These are phyloP conservation scores for Hoplostethus atlanticus DNA, from an alignment of 2,797 vertebrate genomes.

Conservation along the genomic window DNA sequence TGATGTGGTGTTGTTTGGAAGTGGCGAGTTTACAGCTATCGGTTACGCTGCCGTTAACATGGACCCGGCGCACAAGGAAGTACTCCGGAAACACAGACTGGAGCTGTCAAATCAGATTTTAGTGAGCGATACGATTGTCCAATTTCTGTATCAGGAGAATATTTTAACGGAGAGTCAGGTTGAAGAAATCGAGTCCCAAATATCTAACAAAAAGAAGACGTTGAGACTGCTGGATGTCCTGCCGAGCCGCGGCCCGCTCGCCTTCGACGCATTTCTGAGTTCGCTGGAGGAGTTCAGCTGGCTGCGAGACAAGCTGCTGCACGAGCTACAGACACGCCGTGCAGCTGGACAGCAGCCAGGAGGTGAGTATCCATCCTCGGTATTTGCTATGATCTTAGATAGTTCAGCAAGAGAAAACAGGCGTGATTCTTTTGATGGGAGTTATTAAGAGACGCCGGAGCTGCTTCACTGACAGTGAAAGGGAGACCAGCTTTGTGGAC, in stretches of 20 bases:
- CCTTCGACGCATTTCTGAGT: slow-evolving; percentile 87
- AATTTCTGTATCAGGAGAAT: slow-evolving; percentile 92
- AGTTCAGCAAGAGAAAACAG: no score
- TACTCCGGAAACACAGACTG: slow-evolving; percentile 87
- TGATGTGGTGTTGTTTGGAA: fast-evolving
- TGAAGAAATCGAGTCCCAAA: slow-evolving; percentile 88
- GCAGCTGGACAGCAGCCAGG: background rate
- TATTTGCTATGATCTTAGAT: no score
- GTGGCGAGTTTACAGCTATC: fast-evolving
- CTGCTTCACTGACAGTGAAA: no score
- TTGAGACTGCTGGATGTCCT: slow-evolving; percentile 90
- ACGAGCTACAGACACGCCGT: slow-evolving; percentile 68
- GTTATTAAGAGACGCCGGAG: no score
- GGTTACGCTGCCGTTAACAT: slow-evolving; percentile 67
- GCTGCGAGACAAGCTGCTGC: slow-evolving; percentile 86
- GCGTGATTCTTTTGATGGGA: no score
- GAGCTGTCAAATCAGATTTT: slow-evolving; percentile 88
- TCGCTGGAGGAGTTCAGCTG: slow-evolving; percentile 91
- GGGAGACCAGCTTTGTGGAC: no score
- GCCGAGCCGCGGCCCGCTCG: slow-evolving; percentile 89
- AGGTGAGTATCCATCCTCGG: slow-evolving; percentile 32
- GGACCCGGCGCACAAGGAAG: slow-evolving; percentile 88
- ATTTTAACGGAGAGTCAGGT: slow-evolving; percentile 87
- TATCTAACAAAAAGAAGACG: slow-evolving; percentile 83
- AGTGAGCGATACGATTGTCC: slow-evolving; percentile 89